Evolutionary conservation across 30 jellyfish, hydroid and myxozoan species (phyloP), one percentile per base, ranked within the genome.

Genomic region (Nemopilema nomurai): DNA sequence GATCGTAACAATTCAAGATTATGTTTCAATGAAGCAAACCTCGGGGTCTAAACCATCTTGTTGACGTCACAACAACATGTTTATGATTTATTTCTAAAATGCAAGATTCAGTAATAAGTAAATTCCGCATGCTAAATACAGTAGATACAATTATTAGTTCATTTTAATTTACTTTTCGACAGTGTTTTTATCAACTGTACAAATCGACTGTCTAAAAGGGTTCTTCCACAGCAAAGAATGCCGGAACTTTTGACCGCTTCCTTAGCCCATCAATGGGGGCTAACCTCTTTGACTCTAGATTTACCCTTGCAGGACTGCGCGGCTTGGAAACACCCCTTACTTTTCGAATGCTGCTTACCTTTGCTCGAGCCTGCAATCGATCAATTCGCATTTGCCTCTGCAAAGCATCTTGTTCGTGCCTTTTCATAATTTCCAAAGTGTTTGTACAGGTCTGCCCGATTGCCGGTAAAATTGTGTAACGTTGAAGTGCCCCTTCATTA

Each of bases 301-400:
- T 41, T 41, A 13, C 13, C 13, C 13, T 41, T 3, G 57, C 13
- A 13, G 57, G 9, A 6, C 6, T 41, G 57, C 13, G 13, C 9
- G 57, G 13, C 13, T 13, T 13, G 13, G 57, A 41, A 3, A 13
- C 13, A 13, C 13, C 13, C 6, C 13, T 41, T 41, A 41, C 57
- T 41, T 13, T 41, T 3, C 57, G 57, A 41, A 41, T 41, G 57
- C 57, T 18, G 23, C 69, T 68, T 1, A 31, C 1, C 33, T 73
- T 73, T 20, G 83, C 83, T 18, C 23, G 83, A 66, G 24, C 20
- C n/a, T 73, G 69, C 1, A 73, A 8, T 19, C 20, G 70, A 73
- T n/a, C 33, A 1, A 73, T 41, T 19, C 9, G 69, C 20, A 22
- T 73, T 24, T 20, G 49, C 33, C 50, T 73, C 23, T 18, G 69